A percentile compares a stretch with the other conserved stretches of the same genome.
phyloP scores from a whole-genome alignment of 2,113 vertebrate genomes.

The Zootoca vivipara region DNA sequence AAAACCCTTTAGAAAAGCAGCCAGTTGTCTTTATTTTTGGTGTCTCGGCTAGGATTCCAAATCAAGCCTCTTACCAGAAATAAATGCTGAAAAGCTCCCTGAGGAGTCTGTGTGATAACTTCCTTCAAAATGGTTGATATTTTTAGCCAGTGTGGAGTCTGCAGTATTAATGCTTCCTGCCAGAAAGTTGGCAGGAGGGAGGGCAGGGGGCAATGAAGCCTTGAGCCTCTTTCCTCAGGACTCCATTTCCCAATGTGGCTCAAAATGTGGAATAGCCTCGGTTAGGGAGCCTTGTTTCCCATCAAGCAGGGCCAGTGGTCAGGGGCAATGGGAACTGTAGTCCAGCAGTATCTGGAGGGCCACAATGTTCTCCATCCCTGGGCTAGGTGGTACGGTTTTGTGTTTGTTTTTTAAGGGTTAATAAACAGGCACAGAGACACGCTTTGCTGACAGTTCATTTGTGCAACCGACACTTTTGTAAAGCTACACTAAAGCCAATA shows the following conservation, averaged over 20 bases:
- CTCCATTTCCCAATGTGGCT: not conserved
- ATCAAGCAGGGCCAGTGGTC: not conserved
- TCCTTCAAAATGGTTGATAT: slow-evolving; percentile 21
- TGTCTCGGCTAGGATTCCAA: slow-evolving; percentile 17
- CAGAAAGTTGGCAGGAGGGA: not conserved
- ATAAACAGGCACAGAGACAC: too few relatives aligned
- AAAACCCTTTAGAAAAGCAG: slow-evolving; percentile 15
- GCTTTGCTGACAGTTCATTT: not conserved
- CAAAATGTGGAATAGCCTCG: not conserved
- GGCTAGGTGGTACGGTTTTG: too few relatives aligned
- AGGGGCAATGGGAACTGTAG: not conserved
- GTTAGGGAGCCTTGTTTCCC: not conserved
- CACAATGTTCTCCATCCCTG: too few relatives aligned
- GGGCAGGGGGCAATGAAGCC: not conserved
- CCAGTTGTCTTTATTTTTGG: slow-evolving; percentile 19
- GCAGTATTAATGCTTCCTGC: slow-evolving; percentile 16
- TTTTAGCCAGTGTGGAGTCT: slow-evolving; percentile 17
- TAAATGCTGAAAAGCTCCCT: slow-evolving; percentile 31
- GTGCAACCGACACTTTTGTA: too few relatives aligned
- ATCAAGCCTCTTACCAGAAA: slow-evolving; percentile 31
- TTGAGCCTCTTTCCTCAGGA: not conserved
- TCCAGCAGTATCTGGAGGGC: too few relatives aligned
- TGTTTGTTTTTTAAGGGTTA: not conserved
- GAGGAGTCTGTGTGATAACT: not conserved
- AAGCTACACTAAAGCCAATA: not conserved